phyloP scores from a whole-genome alignment of 2,888 invertebrate species.

The Eumacrocentrus americanus region DNA sequence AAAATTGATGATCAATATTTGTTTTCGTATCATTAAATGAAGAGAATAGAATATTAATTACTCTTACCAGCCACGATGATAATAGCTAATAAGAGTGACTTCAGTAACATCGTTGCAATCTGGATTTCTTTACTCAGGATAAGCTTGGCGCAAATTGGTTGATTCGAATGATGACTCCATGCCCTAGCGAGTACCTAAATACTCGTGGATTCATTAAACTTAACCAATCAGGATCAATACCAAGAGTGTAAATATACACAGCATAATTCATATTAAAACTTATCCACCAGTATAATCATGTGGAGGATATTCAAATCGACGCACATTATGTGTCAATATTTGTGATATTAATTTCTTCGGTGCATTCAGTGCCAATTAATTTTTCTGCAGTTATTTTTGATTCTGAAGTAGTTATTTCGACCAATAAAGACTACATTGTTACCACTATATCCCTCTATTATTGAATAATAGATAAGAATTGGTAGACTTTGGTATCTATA shows the following conservation, averaged over 20 bases:
- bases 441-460: too few species aligned
- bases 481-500: too few species aligned
- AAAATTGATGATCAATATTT: not conserved
- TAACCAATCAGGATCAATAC: conserved; percentile 19
- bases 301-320: not conserved
- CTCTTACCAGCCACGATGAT: conserved; percentile 7
- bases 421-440: too few species aligned
- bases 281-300: conserved; percentile 6
- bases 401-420: too few species aligned
- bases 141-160: not conserved
- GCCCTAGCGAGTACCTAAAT: conserved; percentile 27
- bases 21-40: not conserved
- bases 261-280: not conserved
- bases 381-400: too few species aligned
- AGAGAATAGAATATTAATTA: not conserved
- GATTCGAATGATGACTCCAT: conserved; percentile 23
- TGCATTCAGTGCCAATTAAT: too few species aligned
- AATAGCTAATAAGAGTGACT: conserved; percentile 6
- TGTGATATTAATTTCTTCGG: too few species aligned
- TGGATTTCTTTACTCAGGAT: not conserved
- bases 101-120: not conserved
- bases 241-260: too few species aligned
- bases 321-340: conserved; percentile 2
- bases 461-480: too few species aligned
- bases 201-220: not conserved